Evolutionary conservation across 2,888 invertebrate genomes (phyloP), one percentile per base, ranked within the genome.

Genomic region (Polia nebulosa): DNA sequence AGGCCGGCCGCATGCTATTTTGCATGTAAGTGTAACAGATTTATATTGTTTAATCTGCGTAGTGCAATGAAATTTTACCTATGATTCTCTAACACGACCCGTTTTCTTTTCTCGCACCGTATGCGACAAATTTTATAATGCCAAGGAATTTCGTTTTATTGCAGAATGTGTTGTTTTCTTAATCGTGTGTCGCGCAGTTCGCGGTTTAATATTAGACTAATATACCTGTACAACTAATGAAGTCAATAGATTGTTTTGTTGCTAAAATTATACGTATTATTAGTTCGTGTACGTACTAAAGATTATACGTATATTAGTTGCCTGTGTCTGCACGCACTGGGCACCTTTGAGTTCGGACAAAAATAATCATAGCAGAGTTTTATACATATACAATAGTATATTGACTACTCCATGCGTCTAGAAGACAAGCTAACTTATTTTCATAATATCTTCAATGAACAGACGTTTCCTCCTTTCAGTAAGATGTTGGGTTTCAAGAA

Each of bases 1-100:
- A 83, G 82, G 79, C 29, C 70, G 25, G n/a, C 41, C 41, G 56
- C 49, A 59, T 66, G 34, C 32, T 69, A 41, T 58, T 72, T 66
- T 55, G 57, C 57, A 81, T 56, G 51, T 52, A 52, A 52, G 32
- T 52, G 32, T 52, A 15, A 52, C 32, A 52, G 52, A 52, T 52
- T n/a, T 52, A 41, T 58, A 47, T 34, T 53, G 47, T 67, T 45
- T 58, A 55, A 64, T 55, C n/a, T 64, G 55, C 36, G 53, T 27
- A 39, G 11, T 59, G 61, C 57, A 63, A 51, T 64, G 68, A 44
- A 41, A 52, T 52, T 49, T 66, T 39, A 41, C 22, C 29, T 45
- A 52, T 34, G 20, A 59, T 63, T 63, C 49, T 39, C n/a, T 39
- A 41, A 25, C 45, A 29, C 32, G 11, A 6, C 11, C 32, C 41